These are phyloP conservation scores for Chamaetylas fuelleborni DNA, from an alignment of 2,113 vertebrate species.

Conservation along the genomic window DNA sequence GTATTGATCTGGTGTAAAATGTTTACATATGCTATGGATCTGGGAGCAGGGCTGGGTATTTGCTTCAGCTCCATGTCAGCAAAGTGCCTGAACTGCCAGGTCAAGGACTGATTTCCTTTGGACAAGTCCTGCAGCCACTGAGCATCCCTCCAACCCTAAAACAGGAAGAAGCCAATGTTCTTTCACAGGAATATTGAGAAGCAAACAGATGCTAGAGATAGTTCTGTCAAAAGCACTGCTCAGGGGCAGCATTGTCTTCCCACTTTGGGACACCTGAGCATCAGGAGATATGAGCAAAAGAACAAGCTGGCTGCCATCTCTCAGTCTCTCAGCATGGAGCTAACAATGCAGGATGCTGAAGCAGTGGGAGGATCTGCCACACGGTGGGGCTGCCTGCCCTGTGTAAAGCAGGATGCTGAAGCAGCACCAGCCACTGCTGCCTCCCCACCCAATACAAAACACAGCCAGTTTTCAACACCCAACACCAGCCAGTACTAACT, in stretches of 20 bases:
- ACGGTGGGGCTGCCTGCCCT: conserved; percentile 19
- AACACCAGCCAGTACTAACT: neutral
- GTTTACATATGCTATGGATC: neutral
- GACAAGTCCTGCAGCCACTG: neutral
- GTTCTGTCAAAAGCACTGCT: neutral
- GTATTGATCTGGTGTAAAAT: neutral
- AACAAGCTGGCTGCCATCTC: rapidly evolving
- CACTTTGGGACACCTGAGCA: neutral
- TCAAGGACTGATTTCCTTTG: neutral
- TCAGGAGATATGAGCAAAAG: neutral
- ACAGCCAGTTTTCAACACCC: neutral
- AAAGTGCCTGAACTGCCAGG: neutral
- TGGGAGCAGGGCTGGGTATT: neutral
- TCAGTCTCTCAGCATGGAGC: rapidly evolving
- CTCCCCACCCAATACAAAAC: rapidly evolving
- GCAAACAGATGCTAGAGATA: neutral
- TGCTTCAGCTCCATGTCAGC: neutral
- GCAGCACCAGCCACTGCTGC: neutral
- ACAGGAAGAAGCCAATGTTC: rapidly evolving
- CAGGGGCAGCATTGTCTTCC: neutral
- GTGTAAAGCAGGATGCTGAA: neutral
- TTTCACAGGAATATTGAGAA: neutral
- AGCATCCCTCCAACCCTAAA: neutral
- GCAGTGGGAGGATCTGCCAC: neutral
- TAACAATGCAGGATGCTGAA: neutral